Evolutionary conservation across 2,888 invertebrate genomes (phyloP), one percentile per base, ranked within the genome.

Genomic region (Dryomyza anilis): DNA sequence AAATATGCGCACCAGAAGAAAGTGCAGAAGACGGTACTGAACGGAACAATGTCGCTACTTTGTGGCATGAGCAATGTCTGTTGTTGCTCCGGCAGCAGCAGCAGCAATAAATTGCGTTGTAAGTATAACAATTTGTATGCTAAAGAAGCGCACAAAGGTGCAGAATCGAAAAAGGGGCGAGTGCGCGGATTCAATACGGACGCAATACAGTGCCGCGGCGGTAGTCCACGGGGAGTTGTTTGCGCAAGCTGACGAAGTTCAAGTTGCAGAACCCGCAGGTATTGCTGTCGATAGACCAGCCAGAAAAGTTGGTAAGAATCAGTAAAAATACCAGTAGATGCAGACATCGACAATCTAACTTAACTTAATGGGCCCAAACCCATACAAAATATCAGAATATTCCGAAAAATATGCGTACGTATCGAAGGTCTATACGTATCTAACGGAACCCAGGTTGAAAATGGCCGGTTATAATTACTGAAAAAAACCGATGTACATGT

Each of bases 91-190:
- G 16, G 45, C 50, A 21, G 59, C 62, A 52, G 19, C 27, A 68
- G 64, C 69, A 73, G 76, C 71, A 78, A 78, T 78, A 78, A 78
- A 79, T 78, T 78, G 74, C 72, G 45, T 76, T 76, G 76, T 77
- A 80, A 79, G 76, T 78, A 77, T 78, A 79, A 78, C 80, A 79
- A 80, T 80, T 80, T 80, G 79, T 80, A 79, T 74, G 77, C 72
- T 73, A 72, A 71, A 66, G 43, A 61, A 48, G 48, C 59, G 43
- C 63, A 63, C 52, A 23, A 64, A 60, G 59, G 57, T 63, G 64
- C 46, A 63, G 59, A 14, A 29, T n/a, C 12, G 50, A 14, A 46
- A 21, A 30, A 50, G 53, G 10, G 60, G 64, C 67, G 5, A 21
- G 23, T 45, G 45, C 29, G 39, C 10, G 21, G 45, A 46, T 16